Conservation (phyloP, 2,113 vertebrate species). For the Bambusicola thoracicus region DNA sequence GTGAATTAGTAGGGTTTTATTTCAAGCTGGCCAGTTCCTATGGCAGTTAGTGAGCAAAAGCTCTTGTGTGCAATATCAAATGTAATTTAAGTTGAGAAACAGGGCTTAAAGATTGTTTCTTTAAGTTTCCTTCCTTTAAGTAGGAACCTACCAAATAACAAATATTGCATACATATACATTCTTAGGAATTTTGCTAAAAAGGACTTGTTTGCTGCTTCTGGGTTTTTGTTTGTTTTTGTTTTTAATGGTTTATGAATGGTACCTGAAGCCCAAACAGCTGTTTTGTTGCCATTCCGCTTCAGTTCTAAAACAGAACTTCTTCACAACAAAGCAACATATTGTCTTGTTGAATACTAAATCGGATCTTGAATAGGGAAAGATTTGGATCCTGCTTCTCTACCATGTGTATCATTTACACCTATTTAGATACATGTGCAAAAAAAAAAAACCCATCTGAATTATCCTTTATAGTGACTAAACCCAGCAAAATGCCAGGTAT, state of each 20-base stretch:
- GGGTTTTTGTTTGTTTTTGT: neutral
- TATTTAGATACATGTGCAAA: neutral
- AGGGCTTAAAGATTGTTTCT: neutral
- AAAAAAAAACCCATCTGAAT: neutral
- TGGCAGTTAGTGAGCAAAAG: neutral
- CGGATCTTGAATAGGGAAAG: neutral
- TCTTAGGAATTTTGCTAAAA: neutral
- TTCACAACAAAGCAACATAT: neutral
- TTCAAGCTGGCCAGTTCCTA: neutral
- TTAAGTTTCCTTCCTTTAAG: slow-evolving; percentile 31
- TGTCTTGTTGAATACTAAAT: neutral
- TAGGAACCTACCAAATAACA: neutral
- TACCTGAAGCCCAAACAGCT: neutral
- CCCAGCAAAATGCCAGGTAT: neutral
- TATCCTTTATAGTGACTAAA: neutral
- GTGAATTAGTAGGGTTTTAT: neutral
- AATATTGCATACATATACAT: neutral
- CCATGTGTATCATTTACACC: neutral
- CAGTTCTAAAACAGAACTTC: neutral
- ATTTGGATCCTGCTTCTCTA: neutral
- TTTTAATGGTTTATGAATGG: neutral
- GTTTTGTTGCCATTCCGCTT: neutral
- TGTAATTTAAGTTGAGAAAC: neutral
- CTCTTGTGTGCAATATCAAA: neutral
- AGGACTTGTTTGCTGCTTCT: neutral